Evolutionary conservation across 1,140 invertebrate genomes (phyloP).

Genomic region (Catajapyx aquilonaris): DNA sequence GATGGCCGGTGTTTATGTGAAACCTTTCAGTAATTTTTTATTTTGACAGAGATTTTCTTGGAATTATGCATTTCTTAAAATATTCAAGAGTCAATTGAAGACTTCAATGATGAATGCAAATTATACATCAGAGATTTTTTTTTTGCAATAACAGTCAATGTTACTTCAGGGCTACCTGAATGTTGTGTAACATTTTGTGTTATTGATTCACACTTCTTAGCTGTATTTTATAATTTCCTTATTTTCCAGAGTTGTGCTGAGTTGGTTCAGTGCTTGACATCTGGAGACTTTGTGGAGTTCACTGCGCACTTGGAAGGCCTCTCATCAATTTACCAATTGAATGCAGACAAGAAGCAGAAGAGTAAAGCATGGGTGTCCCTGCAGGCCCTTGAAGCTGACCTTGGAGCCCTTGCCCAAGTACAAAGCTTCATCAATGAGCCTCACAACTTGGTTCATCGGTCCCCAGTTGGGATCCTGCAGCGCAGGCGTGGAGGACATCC

Average conservation of each 20-base stretch:
- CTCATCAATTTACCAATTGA: constrained; percentile 76
- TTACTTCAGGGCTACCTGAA: too few species aligned
- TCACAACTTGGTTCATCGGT: constrained; percentile 69
- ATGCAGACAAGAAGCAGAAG: constrained; percentile 86
- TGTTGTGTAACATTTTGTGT: background rate
- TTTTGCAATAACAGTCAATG: too few species aligned
- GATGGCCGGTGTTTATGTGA: too few species aligned
- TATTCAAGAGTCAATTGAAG: too few species aligned
- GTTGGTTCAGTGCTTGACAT: constrained; percentile 51
- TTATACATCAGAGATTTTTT: too few species aligned
- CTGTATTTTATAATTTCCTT: constrained; percentile 7
- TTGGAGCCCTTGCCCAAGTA: constrained; percentile 61
- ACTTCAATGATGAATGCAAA: too few species aligned
- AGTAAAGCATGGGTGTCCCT: constrained; percentile 80
- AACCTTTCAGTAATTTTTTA: too few species aligned
- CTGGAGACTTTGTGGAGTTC: constrained; percentile 79
- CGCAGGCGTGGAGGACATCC: constrained; percentile 45
- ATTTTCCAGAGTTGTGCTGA: constrained; percentile 60
- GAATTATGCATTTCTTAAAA: too few species aligned
- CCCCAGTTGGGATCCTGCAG: constrained; percentile 50
- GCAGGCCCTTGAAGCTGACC: constrained; percentile 75
- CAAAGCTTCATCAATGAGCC: constrained; percentile 64
- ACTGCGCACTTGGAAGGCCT: constrained; percentile 77
- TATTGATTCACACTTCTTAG: constrained; percentile 1
- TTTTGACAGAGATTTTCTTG: too few species aligned